Evolutionary conservation across 1,140 invertebrate species (phyloP), one percentile per base, ranked within the genome.

Genomic region (Aphelinus certus): DNA sequence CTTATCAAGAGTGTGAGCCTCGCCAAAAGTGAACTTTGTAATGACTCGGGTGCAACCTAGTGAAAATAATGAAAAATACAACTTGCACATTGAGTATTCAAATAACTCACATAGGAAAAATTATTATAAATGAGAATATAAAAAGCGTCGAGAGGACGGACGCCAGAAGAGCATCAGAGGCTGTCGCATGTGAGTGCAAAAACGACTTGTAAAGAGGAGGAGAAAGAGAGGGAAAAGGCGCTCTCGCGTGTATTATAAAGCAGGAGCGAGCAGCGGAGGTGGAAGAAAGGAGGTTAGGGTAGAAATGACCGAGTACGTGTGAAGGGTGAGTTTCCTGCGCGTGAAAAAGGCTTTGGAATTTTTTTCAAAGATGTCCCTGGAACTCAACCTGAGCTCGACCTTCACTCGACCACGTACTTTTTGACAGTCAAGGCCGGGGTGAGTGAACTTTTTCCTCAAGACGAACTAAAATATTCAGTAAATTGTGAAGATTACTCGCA

Each of bases 231-330:
- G 45, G 63, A 63, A 47, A 57, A 46, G 46, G 6, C 7, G 48
- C 56, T 5, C 3, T 26, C 48, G 26, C 26, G 57, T 73, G 63
- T 64, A 71, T 70, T 60, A 47, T 60, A 3, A 70, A 77, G 66
- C n/a, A 61, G 63, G 49, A 7, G 69, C 42, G 73, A 42, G 43
- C 43, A 26, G 10, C 65, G 26, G 67, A 78, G 61, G 46, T 5
- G 45, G 45, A 26, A 72, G 77, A 66, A 80, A 79, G 72, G 65
- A 76, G 79, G 80, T 79, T 80, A 80, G 75, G 75, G 77, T 71
- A 79, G 75, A 45, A 74, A 74, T 74, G 57, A 74, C 72, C 68
- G 62, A 62, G 65, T 68, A 51, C 46, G 26, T 43, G 6, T n/a
- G 71, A 73, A 73, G 71, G 71, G 71, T 73, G 67, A 74, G 62